Evolutionary conservation across 2,888 invertebrate species (phyloP).

Genomic region (Hemicrepidius hirtus): DNA sequence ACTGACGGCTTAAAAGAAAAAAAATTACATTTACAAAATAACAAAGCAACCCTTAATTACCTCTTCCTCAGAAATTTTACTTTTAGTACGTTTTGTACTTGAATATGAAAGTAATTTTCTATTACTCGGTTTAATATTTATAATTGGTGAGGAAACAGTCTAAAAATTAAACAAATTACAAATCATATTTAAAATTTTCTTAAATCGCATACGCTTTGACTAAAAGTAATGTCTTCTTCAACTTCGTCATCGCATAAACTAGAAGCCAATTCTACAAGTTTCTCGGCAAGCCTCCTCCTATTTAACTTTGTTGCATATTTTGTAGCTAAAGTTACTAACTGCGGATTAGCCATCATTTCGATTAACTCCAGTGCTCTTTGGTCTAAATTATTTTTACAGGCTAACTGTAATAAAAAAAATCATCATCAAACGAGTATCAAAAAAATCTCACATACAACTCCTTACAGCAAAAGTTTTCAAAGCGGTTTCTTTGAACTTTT

Average conservation of each 20-base stretch:
- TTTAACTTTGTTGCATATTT: constrained; percentile 90
- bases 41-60: not conserved
- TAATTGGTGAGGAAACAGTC: constrained; percentile 4
- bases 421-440: too few species aligned
- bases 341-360: constrained; percentile 85
- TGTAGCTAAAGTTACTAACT: constrained; percentile 87
- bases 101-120: constrained; percentile 55
- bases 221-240: constrained; percentile 36
- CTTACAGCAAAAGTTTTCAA: constrained; percentile 92
- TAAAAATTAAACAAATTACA: constrained; percentile 10
- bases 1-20: too few species aligned
- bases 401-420: constrained; percentile 77
- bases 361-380: constrained; percentile 91
- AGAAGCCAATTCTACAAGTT: constrained; percentile 74
- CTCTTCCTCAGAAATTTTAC: constrained; percentile 30
- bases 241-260: constrained; percentile 59
- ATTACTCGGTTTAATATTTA: constrained; percentile 51
- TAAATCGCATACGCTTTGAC: not conserved
- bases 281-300: constrained; percentile 85
- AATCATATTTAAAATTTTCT: not conserved
- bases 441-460: too few species aligned
- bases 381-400: constrained; percentile 89
- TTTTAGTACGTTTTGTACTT: constrained; percentile 36
- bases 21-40: too few species aligned
- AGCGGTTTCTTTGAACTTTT: constrained; percentile 84